Evolutionary conservation across 2,888 invertebrate genomes (phyloP), one percentile per base, ranked within the genome.

Genomic region (Thymelicus sylvestris): DNA sequence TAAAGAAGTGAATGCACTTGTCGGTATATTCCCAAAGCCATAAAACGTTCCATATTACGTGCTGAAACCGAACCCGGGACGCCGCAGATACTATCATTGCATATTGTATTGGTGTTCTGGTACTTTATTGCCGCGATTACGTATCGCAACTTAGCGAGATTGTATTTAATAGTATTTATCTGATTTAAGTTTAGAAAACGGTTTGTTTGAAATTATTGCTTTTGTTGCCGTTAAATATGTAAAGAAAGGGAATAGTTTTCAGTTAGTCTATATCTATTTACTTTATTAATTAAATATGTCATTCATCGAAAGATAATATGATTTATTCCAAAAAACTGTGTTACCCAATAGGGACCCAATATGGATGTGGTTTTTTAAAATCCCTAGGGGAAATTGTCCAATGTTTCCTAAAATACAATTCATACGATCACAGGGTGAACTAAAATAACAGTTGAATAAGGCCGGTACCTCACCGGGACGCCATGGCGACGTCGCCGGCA

Each of bases 121-220:
- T 60, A 64, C 39, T 70, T 70, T 70, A 70, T 52, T 48, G 60
- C 48, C n/a, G 50, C 65, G 65, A 70, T 70, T 65, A 65, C 65
- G 31, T 70, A 65, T 64, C 60, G 69, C 64, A 52, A 70, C n/a
- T 52, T 47, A 12, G 59, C 65, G 19, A 62, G 59, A 70, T 70
- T 24, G 50, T 48, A 70, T 70, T 64, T 59, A 70, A 60, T 59
- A 47, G 68, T 4, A 44, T 12, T 55, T 64, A 63, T 63, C 69
- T 64, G 69, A 57, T 69, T 59, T 69, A 38, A 64, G 57, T 64
- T 48, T 69, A 48, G 64, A 57, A 67, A 69, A 69, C 59, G 57
- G 61, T 67, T 50, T 67, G 52, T 62, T 69, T 61, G 19, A 50
- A 59, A 55, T 31, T 65, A 39, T 52, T n/a, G 8, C 31, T 48